Percentiles rank a stretch among this genome's conserved stretches.
Conservation (phyloP, 2,113 vertebrate species). For the Hyaena hyaena region DNA sequence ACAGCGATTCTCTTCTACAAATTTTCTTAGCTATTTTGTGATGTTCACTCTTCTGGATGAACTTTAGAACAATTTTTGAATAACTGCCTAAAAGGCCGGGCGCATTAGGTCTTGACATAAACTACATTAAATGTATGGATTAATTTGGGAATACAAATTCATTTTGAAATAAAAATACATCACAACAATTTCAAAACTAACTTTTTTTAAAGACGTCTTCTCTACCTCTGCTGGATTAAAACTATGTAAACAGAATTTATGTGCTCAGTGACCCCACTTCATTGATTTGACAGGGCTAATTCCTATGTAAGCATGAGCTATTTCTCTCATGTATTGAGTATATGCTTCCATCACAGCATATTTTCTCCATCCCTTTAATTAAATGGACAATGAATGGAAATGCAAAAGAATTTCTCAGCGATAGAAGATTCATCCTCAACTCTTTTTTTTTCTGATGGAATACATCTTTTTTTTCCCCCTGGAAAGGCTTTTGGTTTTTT, state of each 20-base stretch:
- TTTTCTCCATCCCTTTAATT: slow-evolving; percentile 62
- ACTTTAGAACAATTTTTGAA: slow-evolving; percentile 22
- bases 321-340: slow-evolving; percentile 22
- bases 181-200: slow-evolving; percentile 40
- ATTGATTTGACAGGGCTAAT: slow-evolving; percentile 62
- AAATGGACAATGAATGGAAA: slow-evolving; percentile 29
- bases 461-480: no score
- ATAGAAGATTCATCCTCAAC: background rate
- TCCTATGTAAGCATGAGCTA: slow-evolving; percentile 26
- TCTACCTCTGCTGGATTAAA: slow-evolving; percentile 37
- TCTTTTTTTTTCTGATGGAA: background rate
- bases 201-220: background rate
- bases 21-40: background rate
- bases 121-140: background rate
- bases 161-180: slow-evolving; percentile 6
- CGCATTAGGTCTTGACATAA: slow-evolving; percentile 27
- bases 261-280: slow-evolving; percentile 44
- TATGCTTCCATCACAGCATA: background rate
- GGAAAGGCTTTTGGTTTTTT: no score
- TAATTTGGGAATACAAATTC: background rate
- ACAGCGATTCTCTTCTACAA: background rate
- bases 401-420: background rate
- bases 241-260: slow-evolving; percentile 62
- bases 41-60: background rate
- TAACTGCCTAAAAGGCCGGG: background rate